These are phyloP conservation scores for Hemibagrus guttatus DNA, from an alignment of 2,797 vertebrate species.

Conservation along the genomic window DNA sequence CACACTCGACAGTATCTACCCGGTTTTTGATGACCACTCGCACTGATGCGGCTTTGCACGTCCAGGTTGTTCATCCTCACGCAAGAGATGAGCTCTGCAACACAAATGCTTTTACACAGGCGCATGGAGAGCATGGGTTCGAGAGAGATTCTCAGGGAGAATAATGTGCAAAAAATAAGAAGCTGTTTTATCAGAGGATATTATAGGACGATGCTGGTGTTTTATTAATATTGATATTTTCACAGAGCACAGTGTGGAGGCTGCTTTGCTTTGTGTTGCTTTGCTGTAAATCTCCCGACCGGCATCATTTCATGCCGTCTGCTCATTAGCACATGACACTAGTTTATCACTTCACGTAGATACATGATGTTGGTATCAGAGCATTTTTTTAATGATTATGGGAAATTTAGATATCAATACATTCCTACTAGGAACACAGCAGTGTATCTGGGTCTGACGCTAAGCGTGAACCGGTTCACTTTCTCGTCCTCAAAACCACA, in stretches of 20 bases:
- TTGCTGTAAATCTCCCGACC: background rate
- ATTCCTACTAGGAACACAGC: background rate
- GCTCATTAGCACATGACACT: background rate
- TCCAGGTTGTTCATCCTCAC: background rate
- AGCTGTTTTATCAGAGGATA: background rate
- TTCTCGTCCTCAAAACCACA: background rate
- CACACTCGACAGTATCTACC: background rate
- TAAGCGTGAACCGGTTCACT: background rate
- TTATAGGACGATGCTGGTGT: background rate
- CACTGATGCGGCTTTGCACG: background rate
- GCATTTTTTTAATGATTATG: background rate
- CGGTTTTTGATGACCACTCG: background rate
- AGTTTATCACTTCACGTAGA: no score
- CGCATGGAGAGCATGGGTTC: background rate
- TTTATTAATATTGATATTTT: background rate
- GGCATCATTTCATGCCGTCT: background rate
- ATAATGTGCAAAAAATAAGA: background rate
- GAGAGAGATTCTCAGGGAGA: background rate
- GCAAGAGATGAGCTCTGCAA: background rate
- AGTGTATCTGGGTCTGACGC: background rate
- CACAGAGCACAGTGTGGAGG: background rate
- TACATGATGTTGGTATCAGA: background rate
- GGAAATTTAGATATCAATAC: background rate
- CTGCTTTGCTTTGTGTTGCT: no score
- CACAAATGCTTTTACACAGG: background rate